Percentiles rank a stretch among this genome's conserved stretches.
Evolutionary conservation across 2,888 invertebrate species (phyloP).

Genomic region (Chrysolina haemoptera): DNA sequence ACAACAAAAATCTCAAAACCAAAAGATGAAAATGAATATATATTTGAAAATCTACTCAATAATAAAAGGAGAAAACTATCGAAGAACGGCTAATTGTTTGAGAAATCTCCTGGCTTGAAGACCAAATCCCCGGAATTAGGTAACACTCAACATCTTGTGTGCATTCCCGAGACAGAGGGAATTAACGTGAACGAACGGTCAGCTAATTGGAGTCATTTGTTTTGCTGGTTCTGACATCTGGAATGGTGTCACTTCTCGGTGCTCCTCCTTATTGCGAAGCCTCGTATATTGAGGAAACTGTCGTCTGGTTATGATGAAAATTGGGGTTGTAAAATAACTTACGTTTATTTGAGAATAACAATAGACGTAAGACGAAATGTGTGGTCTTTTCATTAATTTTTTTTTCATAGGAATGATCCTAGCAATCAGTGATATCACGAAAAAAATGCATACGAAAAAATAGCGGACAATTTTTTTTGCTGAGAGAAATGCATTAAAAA

Average conservation of each 20-base stretch:
- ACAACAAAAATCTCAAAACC: too few species aligned
- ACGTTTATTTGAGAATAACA: too few species aligned
- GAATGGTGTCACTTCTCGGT: conserved; percentile 56
- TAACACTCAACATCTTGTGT: conserved; percentile 14
- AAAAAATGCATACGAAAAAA: too few species aligned
- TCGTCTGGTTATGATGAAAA: neutral
- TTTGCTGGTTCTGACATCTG: conserved; percentile 59
- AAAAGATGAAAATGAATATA: too few species aligned
- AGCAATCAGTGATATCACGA: too few species aligned
- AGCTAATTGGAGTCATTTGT: conserved; percentile 66
- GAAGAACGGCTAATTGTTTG: neutral
- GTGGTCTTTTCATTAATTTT: too few species aligned
- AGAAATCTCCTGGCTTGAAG: neutral
- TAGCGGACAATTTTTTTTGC: too few species aligned
- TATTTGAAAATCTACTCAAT: too few species aligned
- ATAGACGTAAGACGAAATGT: too few species aligned
- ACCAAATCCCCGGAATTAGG: conserved; percentile 4
- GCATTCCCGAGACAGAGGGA: conserved; percentile 41
- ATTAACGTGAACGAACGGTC: conserved; percentile 66
- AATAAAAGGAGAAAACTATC: too few species aligned
- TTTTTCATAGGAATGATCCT: too few species aligned
- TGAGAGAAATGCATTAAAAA: too few species aligned
- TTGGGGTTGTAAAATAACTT: neutral
- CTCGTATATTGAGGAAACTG: conserved; percentile 27
- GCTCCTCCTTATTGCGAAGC: conserved; percentile 46